phyloP scores from a whole-genome alignment of 2,113 vertebrate genomes.

The Riparia riparia region DNA sequence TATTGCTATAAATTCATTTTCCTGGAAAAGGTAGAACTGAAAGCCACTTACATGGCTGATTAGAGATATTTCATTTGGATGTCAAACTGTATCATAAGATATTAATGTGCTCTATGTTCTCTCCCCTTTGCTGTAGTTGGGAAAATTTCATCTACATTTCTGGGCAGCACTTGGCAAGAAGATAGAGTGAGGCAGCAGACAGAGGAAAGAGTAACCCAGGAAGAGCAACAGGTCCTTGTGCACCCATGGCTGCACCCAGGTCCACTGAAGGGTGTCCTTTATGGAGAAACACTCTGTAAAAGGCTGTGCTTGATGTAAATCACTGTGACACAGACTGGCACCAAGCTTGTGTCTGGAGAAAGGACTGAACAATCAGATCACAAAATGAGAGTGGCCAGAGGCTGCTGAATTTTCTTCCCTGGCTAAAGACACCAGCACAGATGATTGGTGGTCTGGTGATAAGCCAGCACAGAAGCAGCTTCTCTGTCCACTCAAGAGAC shows the following conservation, averaged over 20 bases:
- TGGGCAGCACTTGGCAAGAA: background rate
- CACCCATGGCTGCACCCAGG: background rate
- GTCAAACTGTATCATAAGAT: background rate
- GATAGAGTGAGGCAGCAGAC: background rate
- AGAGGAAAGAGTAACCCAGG: background rate
- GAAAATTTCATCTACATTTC: background rate
- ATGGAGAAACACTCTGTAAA: background rate
- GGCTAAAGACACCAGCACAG: background rate
- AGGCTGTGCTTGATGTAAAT: background rate
- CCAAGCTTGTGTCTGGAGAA: background rate
- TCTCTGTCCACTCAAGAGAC: background rate
- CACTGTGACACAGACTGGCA: background rate
- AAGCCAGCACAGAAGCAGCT: background rate
- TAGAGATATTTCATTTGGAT: background rate
- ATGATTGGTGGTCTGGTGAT: too few relatives aligned
- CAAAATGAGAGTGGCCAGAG: background rate
- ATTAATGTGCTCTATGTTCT: background rate
- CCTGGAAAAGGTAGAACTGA: background rate
- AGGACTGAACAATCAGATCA: background rate
- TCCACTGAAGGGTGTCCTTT: background rate
- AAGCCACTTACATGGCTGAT: slow-evolving; percentile 31
- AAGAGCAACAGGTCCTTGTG: background rate
- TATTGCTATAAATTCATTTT: slow-evolving; percentile 10
- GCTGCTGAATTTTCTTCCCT: background rate
- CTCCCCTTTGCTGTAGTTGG: background rate